Evolutionary conservation across 2,113 vertebrate genomes (phyloP), one percentile per base, ranked within the genome.

Genomic region (Grantiella picta): DNA sequence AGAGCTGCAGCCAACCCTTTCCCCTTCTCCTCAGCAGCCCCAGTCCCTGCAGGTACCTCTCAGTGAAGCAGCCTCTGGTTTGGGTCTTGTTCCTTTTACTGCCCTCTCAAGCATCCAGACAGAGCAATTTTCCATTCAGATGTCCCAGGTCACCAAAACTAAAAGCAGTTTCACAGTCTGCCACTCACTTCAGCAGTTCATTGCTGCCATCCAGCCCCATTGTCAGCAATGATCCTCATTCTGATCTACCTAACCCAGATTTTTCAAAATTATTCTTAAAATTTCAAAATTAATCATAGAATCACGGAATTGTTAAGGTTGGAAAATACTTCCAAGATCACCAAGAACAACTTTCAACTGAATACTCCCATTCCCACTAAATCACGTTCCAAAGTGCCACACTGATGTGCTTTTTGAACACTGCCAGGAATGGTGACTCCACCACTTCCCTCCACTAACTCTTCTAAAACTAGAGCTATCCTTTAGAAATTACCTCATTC

Each of bases 401-500:
- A 2, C 33, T 23, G 33, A 63, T 21, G 35, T 36, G 35, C 19
- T 33, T 63, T 63, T 44, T 40, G 29, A 49, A 14, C 31, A 24
- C 31, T 42, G 31, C 25, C n/a, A 61, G 38, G 21, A 47, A 31
- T 18, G 21, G 47, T 11, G 14, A 7, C 31, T 77, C 15, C 47
- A 63, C 22, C 35, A 44, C 11, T 33, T 63, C 8, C 11, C 45
- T 61, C 24, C 56, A 42, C 18, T 27, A 40, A 42, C 12, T n/a
- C n/a, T 57, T 45, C 22, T 27, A 91, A 20, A 15, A 65, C 7
- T 2, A 65, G 36, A 40, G 4, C 5, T 53, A 21, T 28, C 36
- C 61, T 50, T 64, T 36, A 52, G n/a, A 71, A 71, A 36, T 0
- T 0, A 28, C 42, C 5, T 82, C 3, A 0, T 36, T 54, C 1